Evolutionary conservation across 1,140 invertebrate species (phyloP).

Genomic region (Agraylea sexmaculata): DNA sequence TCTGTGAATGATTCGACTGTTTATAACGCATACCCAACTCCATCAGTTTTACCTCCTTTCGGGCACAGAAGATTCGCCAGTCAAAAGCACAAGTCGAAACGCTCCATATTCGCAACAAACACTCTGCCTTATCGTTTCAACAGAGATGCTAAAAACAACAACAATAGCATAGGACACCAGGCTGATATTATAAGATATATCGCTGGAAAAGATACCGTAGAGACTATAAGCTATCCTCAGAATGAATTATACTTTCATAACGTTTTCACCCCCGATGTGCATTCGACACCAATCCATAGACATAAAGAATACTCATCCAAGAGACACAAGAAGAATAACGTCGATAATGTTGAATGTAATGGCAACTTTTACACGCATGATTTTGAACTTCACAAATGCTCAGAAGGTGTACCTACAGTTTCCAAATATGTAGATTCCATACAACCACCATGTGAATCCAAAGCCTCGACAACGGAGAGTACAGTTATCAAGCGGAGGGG

Average conservation of each 20-base stretch:
- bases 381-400: slow-evolving; percentile 15
- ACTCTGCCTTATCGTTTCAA: slow-evolving; percentile 17
- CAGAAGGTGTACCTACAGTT: slow-evolving; percentile 31
- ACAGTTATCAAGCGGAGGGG: slow-evolving; percentile 31
- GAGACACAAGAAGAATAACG: slow-evolving; percentile 4
- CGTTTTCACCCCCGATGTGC: slow-evolving; percentile 25
- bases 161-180: slow-evolving; percentile 17
- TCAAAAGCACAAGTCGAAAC: slow-evolving; percentile 16
- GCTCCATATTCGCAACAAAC: slow-evolving; percentile 17
- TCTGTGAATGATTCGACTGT: too few species aligned
- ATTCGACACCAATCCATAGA: slow-evolving; percentile 33
- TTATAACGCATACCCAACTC: too few species aligned
- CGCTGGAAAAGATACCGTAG: slow-evolving; percentile 8
- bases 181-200: slow-evolving; percentile 21
- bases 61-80: slow-evolving; percentile 15
- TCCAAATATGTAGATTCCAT: slow-evolving; percentile 33
- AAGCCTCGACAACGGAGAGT: too few species aligned
- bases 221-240: slow-evolving; percentile 8
- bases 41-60: too few species aligned
- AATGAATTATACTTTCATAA: slow-evolving; percentile 15
- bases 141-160: slow-evolving; percentile 9
- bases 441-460: slow-evolving; percentile 6
- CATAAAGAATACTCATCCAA: slow-evolving; percentile 11
- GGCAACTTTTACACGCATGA: slow-evolving; percentile 9
- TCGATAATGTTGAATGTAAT: slow-evolving; percentile 8